A percentile compares a stretch with the other conserved stretches of the same genome.
Conservation (phyloP, 2,797 vertebrate species). For the Leuciscus waleckii region DNA sequence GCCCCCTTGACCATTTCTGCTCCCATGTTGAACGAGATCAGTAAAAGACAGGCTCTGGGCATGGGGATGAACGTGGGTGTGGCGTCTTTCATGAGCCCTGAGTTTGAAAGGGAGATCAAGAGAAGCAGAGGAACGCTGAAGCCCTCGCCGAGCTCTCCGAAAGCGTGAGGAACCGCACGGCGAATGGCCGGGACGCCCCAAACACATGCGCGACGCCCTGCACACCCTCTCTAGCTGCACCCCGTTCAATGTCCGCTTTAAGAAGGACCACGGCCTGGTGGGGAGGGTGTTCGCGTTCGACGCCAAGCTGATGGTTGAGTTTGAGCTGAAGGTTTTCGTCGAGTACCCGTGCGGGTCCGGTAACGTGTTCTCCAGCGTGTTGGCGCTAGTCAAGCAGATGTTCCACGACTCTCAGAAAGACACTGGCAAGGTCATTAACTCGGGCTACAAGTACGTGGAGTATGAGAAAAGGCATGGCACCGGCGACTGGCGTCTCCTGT, state of each 20-base stretch:
- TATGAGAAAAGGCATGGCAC: constrained; percentile 87
- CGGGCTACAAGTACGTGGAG: constrained; percentile 89
- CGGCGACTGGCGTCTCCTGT: constrained; percentile 87
- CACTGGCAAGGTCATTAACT: constrained; percentile 83
- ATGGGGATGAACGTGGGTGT: constrained; percentile 75
- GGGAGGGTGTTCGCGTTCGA: constrained; percentile 88
- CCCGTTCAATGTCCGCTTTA: constrained; percentile 90
- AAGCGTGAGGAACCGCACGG: constrained; percentile 82
- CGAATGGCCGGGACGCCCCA: constrained; percentile 85
- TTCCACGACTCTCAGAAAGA: constrained; percentile 82
- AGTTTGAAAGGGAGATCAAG: constrained; percentile 84
- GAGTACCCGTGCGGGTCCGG: constrained; percentile 89
- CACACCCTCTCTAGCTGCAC: constrained; percentile 81
- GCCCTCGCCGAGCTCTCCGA: constrained; percentile 83
- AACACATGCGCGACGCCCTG: constrained; percentile 83
- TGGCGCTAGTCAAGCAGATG: constrained; percentile 88
- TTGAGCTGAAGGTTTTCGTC: constrained; percentile 87
- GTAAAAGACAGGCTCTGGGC: constrained; percentile 72
- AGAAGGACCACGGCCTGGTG: constrained; percentile 87
- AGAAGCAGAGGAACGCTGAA: constrained; percentile 82
- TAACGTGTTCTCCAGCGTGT: constrained; percentile 83
- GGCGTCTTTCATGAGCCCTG: constrained; percentile 78
- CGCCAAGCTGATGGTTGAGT: constrained; percentile 79
- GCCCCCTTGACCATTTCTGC: constrained; percentile 78
- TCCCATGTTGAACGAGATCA: constrained; percentile 82